Conservation (phyloP, 2,113 vertebrate genomes). For the Sander lucioperca region DNA sequence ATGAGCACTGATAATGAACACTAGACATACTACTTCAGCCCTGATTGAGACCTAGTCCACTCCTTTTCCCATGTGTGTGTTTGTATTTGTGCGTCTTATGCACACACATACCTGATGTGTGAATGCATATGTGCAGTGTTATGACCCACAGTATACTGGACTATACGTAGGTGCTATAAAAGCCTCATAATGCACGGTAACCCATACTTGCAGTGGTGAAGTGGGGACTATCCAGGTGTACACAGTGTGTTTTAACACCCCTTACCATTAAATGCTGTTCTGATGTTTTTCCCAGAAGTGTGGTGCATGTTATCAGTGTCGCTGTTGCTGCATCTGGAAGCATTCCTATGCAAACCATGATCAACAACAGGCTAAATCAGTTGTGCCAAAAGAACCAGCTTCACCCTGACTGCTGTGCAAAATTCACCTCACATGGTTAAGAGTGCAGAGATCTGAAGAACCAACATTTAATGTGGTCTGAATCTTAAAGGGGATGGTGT, state of each 20-base stretch:
- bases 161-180: not conserved
- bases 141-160: not conserved
- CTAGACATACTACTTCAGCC: not conserved
- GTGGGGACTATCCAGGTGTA: constrained; percentile 11
- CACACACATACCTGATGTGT: not conserved
- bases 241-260: constrained; percentile 1
- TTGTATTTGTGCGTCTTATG: not conserved
- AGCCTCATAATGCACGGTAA: not conserved
- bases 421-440: constrained; percentile 59
- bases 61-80: not conserved
- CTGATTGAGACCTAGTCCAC: not conserved
- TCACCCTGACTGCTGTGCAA: constrained; percentile 44
- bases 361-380: constrained; percentile 66
- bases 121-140: not conserved
- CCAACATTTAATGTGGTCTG: constrained; percentile 71
- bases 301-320: constrained; percentile 25
- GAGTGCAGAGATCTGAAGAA: constrained; percentile 67
- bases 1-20: constrained; percentile 11
- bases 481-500: constrained; percentile 48
- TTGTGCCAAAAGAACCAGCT: constrained; percentile 51
- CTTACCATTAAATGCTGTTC: not conserved
- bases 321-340: constrained; percentile 67
- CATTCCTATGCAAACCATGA: constrained; percentile 55
- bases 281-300: constrained; percentile 22
- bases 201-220: not conserved